phyloP scores from a whole-genome alignment of 2,113 vertebrate genomes.

The Corvus moneduloides region DNA sequence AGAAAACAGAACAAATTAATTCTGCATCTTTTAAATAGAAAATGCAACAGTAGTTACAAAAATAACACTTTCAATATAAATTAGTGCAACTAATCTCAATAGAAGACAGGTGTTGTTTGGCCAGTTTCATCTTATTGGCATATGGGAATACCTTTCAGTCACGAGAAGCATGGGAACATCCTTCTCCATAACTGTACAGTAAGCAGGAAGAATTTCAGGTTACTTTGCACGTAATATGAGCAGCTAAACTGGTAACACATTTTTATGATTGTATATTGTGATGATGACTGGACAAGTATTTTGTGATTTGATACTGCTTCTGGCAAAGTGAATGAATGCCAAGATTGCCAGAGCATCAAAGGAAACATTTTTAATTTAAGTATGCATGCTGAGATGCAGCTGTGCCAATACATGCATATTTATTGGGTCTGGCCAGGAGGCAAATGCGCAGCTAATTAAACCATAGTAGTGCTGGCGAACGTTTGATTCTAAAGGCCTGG shows the following conservation, averaged over 20 bases:
- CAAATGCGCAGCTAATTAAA: conserved; percentile 74
- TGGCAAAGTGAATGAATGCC: conserved; percentile 69
- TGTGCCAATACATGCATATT: conserved; percentile 76
- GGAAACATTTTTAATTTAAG: conserved; percentile 76
- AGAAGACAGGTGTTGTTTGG: not conserved
- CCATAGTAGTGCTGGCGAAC: conserved; percentile 53
- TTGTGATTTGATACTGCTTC: conserved; percentile 68
- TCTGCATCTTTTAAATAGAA: not conserved
- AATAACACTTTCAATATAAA: not conserved
- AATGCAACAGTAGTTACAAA: not conserved
- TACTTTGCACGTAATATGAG: not conserved
- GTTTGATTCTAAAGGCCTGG: conserved; percentile 28
- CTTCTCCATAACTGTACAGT: not conserved
- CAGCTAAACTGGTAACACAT: not conserved
- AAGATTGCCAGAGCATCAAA: conserved; percentile 70
- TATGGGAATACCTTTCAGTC: not conserved
- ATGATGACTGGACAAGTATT: conserved; percentile 62
- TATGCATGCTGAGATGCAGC: conserved; percentile 77
- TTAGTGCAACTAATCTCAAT: not conserved
- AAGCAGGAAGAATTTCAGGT: not conserved
- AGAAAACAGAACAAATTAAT: not conserved
- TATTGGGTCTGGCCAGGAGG: conserved; percentile 75
- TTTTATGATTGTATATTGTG: conserved; percentile 41
- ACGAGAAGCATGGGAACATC: not conserved
- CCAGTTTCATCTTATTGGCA: not conserved